Conservation (phyloP, 2,888 invertebrate species). For the Dascillus cervinus region DNA sequence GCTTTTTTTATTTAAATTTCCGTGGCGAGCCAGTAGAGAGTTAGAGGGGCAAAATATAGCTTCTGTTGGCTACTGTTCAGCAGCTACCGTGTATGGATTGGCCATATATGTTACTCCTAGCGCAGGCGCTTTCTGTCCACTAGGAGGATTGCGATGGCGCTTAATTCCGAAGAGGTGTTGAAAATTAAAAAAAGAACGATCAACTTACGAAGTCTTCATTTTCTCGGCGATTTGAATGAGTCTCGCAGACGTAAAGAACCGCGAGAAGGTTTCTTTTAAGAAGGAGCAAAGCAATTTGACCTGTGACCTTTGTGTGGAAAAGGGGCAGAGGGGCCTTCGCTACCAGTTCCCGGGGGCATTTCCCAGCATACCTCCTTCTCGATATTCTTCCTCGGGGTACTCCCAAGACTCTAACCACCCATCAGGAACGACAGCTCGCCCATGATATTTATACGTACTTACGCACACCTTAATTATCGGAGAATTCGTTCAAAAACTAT, state of each 20-base stretch:
- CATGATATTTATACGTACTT: no score
- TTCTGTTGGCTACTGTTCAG: slow-evolving; percentile 22
- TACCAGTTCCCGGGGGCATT: slow-evolving; percentile 28
- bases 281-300: slow-evolving; percentile 23
- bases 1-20: no score
- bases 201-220: background rate
- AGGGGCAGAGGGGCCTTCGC: slow-evolving; percentile 21
- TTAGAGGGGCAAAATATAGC: slow-evolving; percentile 15
- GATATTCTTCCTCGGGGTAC: slow-evolving; percentile 20
- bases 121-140: slow-evolving; percentile 13
- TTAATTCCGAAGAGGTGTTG: no score
- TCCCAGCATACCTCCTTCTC: slow-evolving; percentile 26
- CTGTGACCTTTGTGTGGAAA: slow-evolving; percentile 20
- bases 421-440: no score
- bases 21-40: no score
- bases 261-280: slow-evolving; percentile 11
- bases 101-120: slow-evolving; percentile 15
- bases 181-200: no score
- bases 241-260: background rate
- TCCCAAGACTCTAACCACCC: slow-evolving; percentile 17
- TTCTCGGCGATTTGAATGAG: background rate
- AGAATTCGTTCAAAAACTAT: no score
- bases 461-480: no score
- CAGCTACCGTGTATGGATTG: slow-evolving; percentile 20
- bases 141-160: slow-evolving; percentile 5